Conservation (phyloP, 2,888 invertebrate species). For the Agapetus fuscipes region DNA sequence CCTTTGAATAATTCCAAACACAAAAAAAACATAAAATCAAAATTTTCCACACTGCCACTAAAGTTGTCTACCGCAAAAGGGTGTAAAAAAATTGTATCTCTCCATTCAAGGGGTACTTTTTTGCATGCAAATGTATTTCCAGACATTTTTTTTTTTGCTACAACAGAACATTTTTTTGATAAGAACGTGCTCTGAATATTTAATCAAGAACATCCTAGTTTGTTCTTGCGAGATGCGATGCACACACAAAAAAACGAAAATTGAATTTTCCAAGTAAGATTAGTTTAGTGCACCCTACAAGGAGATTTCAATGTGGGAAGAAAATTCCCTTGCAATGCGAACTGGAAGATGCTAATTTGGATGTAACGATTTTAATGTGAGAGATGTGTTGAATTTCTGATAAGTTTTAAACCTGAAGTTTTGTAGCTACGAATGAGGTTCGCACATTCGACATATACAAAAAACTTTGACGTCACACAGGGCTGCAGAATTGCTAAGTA, state of each 20-base stretch:
- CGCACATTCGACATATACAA: too few species aligned
- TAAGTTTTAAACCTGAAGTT: too few species aligned
- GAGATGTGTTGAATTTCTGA: slow-evolving; percentile 18
- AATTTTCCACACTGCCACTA: too few species aligned
- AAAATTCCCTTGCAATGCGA: slow-evolving; percentile 10
- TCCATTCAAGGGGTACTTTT: too few species aligned
- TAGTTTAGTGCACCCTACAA: slow-evolving; percentile 7
- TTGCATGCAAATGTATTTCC: too few species aligned
- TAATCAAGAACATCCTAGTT: background rate
- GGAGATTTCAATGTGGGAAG: background rate
- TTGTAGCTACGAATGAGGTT: too few species aligned
- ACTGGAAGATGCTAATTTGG: slow-evolving; percentile 20
- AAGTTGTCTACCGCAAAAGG: too few species aligned
- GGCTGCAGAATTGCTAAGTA: too few species aligned
- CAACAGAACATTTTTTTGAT: background rate
- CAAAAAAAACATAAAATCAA: too few species aligned
- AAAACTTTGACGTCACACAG: too few species aligned
- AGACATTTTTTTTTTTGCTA: background rate
- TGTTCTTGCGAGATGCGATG: background rate
- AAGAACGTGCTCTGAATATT: background rate
- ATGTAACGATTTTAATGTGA: slow-evolving; percentile 17
- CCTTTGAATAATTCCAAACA: too few species aligned
- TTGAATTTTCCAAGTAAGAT: slow-evolving; percentile 13
- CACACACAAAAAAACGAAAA: slow-evolving; percentile 6
- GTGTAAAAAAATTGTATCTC: too few species aligned